Evolutionary conservation across 2,113 vertebrate genomes (phyloP).

Genomic region (Colinus virginianus): DNA sequence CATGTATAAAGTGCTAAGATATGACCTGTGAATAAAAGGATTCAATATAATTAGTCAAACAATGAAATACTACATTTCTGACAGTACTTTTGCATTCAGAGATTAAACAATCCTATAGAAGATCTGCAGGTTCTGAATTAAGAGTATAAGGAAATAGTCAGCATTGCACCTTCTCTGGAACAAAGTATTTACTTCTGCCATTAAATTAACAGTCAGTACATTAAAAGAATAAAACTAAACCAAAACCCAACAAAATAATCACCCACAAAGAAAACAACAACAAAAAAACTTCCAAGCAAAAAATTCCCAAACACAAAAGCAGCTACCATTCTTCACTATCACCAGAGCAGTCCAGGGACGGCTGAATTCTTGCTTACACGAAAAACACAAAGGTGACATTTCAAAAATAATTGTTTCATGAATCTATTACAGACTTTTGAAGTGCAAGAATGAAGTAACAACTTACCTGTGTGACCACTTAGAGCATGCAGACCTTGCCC

Average conservation of each 20-base stretch:
- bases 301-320: neutral
- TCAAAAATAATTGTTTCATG: neutral
- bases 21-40: conserved; percentile 82
- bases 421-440: neutral
- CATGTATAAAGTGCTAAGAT: conserved; percentile 98
- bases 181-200: neutral
- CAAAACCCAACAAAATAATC: neutral
- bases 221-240: neutral
- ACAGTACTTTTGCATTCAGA: neutral
- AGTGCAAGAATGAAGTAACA: neutral
- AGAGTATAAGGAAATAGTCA: neutral
- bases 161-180: neutral
- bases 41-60: neutral
- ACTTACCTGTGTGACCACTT: conserved; percentile 89
- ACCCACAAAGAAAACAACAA: neutral
- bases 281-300: neutral
- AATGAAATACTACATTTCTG: neutral
- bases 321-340: neutral
- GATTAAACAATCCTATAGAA: neutral
- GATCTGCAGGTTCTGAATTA: accelerated
- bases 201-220: neutral
- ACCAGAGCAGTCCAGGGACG: neutral
- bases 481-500: conserved; percentile 95
- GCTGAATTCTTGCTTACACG: neutral
- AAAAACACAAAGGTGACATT: neutral